phyloP scores from a whole-genome alignment of 2,113 vertebrate species.

The Corythoichthys haematopterus region DNA sequence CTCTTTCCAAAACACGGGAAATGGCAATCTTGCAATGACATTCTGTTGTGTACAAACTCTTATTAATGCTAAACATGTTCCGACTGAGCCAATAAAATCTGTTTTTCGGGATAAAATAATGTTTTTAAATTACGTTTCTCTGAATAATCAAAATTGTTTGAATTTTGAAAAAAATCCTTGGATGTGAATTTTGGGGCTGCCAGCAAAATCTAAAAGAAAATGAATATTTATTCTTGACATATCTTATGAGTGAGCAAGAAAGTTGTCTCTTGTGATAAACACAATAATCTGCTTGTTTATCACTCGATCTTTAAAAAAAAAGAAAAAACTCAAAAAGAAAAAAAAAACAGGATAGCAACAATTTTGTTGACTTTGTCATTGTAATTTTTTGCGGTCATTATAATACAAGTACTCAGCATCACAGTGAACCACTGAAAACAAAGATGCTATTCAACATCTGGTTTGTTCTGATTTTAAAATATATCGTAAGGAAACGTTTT shows the following conservation, averaged over 20 bases:
- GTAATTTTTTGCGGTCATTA: background rate
- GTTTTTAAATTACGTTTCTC: background rate
- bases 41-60: background rate
- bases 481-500: background rate
- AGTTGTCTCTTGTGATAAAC: background rate
- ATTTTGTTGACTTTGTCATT: background rate
- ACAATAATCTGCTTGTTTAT: background rate
- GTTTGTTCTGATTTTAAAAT: background rate
- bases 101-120: background rate
- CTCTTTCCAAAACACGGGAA: background rate
- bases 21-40: background rate
- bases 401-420: background rate
- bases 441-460: background rate
- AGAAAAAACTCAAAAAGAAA: too few species aligned
- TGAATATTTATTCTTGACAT: slow-evolving; percentile 35
- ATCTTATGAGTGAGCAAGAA: background rate
- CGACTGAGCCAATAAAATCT: background rate
- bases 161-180: background rate
- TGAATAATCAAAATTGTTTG: background rate
- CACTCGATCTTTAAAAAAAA: background rate
- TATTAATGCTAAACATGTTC: background rate
- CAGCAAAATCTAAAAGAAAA: slow-evolving; percentile 15
- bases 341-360: background rate
- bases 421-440: background rate
- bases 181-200: slow-evolving; percentile 36